phyloP scores from a whole-genome alignment of 92 coral and sea anemone species.

The Bergia sp. region DNA sequence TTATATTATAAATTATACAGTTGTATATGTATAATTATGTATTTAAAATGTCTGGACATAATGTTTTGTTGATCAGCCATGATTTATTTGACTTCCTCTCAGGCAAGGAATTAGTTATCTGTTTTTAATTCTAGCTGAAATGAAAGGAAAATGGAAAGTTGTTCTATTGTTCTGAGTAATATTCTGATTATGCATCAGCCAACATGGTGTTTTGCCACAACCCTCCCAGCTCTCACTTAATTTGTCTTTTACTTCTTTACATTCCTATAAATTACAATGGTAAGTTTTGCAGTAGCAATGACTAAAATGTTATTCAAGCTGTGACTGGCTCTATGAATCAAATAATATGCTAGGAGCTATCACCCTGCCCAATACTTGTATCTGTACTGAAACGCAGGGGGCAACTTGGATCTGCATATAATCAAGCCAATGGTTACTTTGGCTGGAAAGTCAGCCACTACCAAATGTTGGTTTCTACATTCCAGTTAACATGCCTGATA shows the following conservation, averaged over 20 bases:
- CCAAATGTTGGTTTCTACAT: constrained; percentile 27
- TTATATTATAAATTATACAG: too few species aligned
- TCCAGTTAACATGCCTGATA: constrained; percentile 18
- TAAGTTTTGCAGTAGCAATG: too few species aligned
- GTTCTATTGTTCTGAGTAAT: too few species aligned
- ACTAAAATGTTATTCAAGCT: too few species aligned
- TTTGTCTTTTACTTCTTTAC: not conserved
- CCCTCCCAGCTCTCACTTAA: not conserved
- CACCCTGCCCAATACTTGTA: not conserved
- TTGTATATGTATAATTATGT: too few species aligned
- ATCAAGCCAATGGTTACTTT: constrained; percentile 19
- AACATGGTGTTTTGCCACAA: not conserved
- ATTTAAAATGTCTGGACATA: too few species aligned
- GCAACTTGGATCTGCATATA: not conserved
- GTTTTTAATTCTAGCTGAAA: too few species aligned
- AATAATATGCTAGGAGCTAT: not conserved
- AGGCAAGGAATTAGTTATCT: too few species aligned
- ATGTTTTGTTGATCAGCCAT: too few species aligned
- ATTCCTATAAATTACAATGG: not conserved
- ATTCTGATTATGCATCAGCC: too few species aligned
- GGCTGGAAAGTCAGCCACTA: constrained; percentile 31
- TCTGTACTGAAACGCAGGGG: not conserved
- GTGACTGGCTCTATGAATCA: not conserved
- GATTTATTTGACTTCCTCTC: too few species aligned
- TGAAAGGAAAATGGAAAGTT: too few species aligned